Percentiles rank a stretch among this genome's conserved stretches.
These are phyloP conservation scores for Dolichomitus sp. DNA, from an alignment of 2,888 invertebrate genomes.

Conservation along the genomic window DNA sequence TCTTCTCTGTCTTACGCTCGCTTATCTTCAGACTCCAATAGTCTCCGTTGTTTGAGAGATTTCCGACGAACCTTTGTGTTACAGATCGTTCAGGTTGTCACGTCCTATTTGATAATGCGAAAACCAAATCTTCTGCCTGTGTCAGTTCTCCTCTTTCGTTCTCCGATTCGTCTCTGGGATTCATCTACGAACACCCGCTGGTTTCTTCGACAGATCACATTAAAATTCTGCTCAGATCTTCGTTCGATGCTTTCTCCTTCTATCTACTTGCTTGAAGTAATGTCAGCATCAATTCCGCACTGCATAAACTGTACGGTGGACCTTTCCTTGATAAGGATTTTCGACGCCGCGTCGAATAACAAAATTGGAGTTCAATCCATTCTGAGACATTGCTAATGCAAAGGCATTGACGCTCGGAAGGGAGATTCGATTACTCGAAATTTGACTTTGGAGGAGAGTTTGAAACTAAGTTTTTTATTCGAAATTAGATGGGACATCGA, in stretches of 20 bases:
- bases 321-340: constrained; percentile 1
- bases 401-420: not conserved
- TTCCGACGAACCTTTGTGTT: not conserved
- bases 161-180: not conserved
- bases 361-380: constrained; percentile 5
- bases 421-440: not conserved
- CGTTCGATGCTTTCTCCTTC: not conserved
- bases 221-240: constrained; percentile 25
- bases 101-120: constrained; percentile 12
- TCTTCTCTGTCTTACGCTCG: not conserved
- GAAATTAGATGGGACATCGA: no score
- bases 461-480: no score
- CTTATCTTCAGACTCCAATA: constrained; percentile 4
- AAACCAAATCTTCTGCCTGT: constrained; percentile 2
- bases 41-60: not conserved
- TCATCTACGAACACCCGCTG: not conserved
- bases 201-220: constrained; percentile 34
- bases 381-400: not conserved
- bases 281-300: constrained; percentile 4
- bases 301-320: not conserved
- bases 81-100: not conserved
- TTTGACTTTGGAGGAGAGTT: not conserved
- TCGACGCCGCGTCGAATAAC: not conserved
- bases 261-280: not conserved
- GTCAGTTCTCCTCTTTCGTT: not conserved